Conservation (phyloP, 2,888 invertebrate species). For the Chelonus formosanus region DNA sequence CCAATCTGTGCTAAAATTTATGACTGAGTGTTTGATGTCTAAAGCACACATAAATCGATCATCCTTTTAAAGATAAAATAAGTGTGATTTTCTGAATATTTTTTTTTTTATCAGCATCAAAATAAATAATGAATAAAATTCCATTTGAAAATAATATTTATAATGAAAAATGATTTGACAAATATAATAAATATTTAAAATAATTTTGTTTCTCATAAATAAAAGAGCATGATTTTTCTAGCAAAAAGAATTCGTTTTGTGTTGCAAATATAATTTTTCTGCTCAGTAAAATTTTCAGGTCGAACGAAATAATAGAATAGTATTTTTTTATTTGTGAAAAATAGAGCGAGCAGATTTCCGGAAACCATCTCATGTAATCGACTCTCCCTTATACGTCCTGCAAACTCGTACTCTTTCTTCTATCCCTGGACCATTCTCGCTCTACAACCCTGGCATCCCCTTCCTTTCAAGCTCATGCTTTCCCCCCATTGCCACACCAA, state of each 20-base stretch:
- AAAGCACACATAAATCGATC: not conserved
- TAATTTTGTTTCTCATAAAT: too few species aligned
- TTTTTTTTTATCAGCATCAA: too few species aligned
- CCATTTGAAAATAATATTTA: too few species aligned
- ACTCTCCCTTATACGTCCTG: conserved; percentile 23
- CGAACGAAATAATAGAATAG: conserved; percentile 54
- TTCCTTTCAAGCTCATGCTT: conserved; percentile 68
- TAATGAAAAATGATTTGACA: too few species aligned
- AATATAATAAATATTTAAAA: too few species aligned
- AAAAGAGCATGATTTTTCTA: too few species aligned
- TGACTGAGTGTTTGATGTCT: conserved; percentile 5
- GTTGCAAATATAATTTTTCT: conserved; percentile 11
- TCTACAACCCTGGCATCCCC: conserved; percentile 42
- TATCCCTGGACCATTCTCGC: conserved; percentile 60
- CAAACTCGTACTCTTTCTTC: conserved; percentile 37
- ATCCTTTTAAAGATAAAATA: too few species aligned
- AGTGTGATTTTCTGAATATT: too few species aligned
- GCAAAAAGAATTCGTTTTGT: too few species aligned
- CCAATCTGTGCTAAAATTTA: not conserved
- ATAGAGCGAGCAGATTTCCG: conserved; percentile 62
- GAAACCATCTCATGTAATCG: conserved; percentile 45
- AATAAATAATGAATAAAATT: too few species aligned
- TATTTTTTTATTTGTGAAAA: conserved; percentile 62
- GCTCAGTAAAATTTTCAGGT: conserved; percentile 14
- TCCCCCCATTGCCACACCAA: conserved; percentile 70